Evolutionary conservation across 2,113 vertebrate species (phyloP), one percentile per base, ranked within the genome.

Genomic region (Lipophrys pholis): DNA sequence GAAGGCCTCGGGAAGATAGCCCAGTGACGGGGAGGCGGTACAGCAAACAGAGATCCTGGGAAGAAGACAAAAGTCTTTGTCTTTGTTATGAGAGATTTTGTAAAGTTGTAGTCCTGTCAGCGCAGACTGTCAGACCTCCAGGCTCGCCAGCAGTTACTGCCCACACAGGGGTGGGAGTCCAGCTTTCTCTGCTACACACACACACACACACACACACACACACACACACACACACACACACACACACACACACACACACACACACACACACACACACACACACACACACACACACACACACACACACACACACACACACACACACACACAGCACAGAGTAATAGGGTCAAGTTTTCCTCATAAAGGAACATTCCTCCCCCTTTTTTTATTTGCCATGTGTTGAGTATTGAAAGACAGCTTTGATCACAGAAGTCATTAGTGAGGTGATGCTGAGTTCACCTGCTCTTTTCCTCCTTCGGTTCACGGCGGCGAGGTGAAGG

Each of bases 341-440:
- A 55, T 59, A 73, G 74, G 68, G 67, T 71, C 64, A 63, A 30
- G 46, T 21, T 71, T 83, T 46, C 71, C 63, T 75, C 43, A 78
- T 87, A 74, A 90, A 90, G 80, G 68, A 73, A 57, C 35, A 58
- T 74, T 75, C 67, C 38, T 54, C 8, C 76, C 41, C 73, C 21
- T 30, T 30, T 30, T 30, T 87, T 92, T 88, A 88, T 61, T 53
- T 52, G 54, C 73, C 80, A 77, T 45, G 69, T 87, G 81, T 84
- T 82, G 46, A 78, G 75, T 61, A 52, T 89, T 88, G 74, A 80
- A 64, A 73, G 64, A 57, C 39, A 57, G 51, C 10, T 91, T 87
- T 90, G 78, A 91, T 89, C 84, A 79, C 70, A 48, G 54, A 52
- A 79, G 63, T 76, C 76, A 64, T 81, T 83, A 57, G 59, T 49